phyloP scores from a whole-genome alignment of 1,140 invertebrate species.

The Rhynchophorus ferrugineus region DNA sequence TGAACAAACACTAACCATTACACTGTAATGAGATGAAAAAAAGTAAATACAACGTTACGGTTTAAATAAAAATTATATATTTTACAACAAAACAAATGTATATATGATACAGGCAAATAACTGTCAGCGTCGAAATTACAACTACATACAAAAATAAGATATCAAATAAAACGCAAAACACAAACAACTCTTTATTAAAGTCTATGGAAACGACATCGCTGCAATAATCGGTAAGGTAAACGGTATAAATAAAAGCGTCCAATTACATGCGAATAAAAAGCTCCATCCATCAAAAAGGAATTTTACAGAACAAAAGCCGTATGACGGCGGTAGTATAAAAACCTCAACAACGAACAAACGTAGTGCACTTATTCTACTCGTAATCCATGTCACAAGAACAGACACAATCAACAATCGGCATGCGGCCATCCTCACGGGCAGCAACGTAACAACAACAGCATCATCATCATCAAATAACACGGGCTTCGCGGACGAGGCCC shows the following conservation, averaged over 20 bases:
- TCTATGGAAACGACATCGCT: slow-evolving; percentile 2
- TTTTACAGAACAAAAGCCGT: slow-evolving; percentile 3
- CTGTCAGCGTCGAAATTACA: too few relatives aligned
- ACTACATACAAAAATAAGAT: slow-evolving; percentile 4
- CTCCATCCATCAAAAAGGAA: background rate
- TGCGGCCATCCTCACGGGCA: too few relatives aligned
- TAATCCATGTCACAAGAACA: slow-evolving; percentile 23
- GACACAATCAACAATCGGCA: slow-evolving; percentile 31
- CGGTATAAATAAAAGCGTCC: slow-evolving; percentile 9
- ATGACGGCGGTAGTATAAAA: slow-evolving; percentile 1
- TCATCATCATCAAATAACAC: slow-evolving; percentile 5
- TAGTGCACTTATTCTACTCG: slow-evolving; percentile 29
- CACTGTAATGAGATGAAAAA: too few relatives aligned
- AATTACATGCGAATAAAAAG: slow-evolving; percentile 15
- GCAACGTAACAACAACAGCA: too few relatives aligned
- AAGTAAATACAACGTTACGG: background rate
- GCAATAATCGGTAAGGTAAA: slow-evolving; percentile 7
- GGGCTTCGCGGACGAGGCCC: slow-evolving; percentile 7
- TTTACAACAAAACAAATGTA: slow-evolving; percentile 1
- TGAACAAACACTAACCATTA: too few relatives aligned
- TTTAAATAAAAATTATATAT: slow-evolving; percentile 2
- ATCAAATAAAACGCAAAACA: slow-evolving; percentile 4
- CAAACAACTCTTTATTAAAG: background rate
- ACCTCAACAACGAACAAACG: slow-evolving; percentile 8
- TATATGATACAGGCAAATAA: slow-evolving; percentile 4